Evolutionary conservation across 53 echinoderm and acorn worm genomes (phyloP), one percentile per base, ranked within the genome.

Genomic region (Actinopyga echinites): DNA sequence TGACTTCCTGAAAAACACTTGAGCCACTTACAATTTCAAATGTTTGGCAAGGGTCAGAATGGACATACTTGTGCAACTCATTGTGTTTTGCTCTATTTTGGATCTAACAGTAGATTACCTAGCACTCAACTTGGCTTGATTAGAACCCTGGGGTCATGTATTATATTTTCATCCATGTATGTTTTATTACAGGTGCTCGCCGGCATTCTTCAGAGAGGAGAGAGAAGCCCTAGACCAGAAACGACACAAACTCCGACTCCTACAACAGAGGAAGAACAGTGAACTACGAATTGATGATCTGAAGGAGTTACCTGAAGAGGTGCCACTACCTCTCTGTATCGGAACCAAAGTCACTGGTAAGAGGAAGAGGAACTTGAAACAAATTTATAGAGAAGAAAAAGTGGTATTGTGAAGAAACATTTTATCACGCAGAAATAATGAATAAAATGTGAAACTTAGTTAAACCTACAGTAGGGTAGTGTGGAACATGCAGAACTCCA

Each of bases 181-280:
- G 49, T 49, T 49, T 6, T 49, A 15, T 38, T 9, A 33, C 59
- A 95, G 96, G 65, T 95, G 96, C 84, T 95, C 96, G 8, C 93
- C 96, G 24, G 93, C 96, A 45, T 95, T 95, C 83, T 95, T 95
- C 87, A 89, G 86, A 21, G 96, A 95, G 81, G 96, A 95, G 82
- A 68, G 96, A 64, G 91, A 91, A 65, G 96, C 93, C 25, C 62
- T 95, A 40, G 87, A 89, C 20, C 71, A 86, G 40, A 89, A 94
- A 56, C 65, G 96, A 11, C 85, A 88, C 40, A 91, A 91, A 33
- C 60, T 95, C 19, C 56, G 96, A 60, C 67, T 95, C 59, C 84
- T 95, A 55, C 96, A 95, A 56, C 95, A 95, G 68, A 52, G 93
- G 12, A 95, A 95, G 67, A 85, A 88, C 82, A 87, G 83, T 78